Evolutionary conservation across 1,140 invertebrate genomes (phyloP), one percentile per base, ranked within the genome.

Genomic region (Lepidurus apus): DNA sequence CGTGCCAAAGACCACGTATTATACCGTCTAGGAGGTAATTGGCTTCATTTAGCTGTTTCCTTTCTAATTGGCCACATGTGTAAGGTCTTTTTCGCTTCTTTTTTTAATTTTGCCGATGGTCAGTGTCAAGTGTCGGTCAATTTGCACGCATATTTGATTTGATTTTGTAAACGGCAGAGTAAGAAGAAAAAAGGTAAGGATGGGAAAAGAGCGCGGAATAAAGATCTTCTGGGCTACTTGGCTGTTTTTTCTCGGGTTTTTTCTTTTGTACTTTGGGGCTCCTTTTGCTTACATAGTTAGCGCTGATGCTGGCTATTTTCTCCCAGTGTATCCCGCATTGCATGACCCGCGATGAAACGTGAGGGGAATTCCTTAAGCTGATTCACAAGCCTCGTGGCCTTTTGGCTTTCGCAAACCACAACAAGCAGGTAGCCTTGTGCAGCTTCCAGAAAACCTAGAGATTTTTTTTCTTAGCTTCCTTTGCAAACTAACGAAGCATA

Each of bases 361-460:
- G 53, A 65, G 53, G 53, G 53, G 53, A 65, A 65, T 65, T 65
- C 53, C 53, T 34, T 65, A 65, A 65, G 17, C 53, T 65, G 53
- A 65, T 65, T 65, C 53, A 65, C 9, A 65, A 65, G 53, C 53
- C 13, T 65, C 53, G 53, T 13, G 53, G 53, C 53, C 53, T 65
- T 65, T 9, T 65, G 53, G 53, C 53, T 65, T 65, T 65, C 13
- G 53, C 53, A 21, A 65, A 65, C 53, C 53, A 65, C 8, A 65
- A 65, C 53, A 65, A 65, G 53, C 17, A 65, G 53, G 17, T 21
- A 65, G 53, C 13, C 53, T 65, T 65, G 53, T 65, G 53, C 53
- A 65, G 53, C 53, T 65, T 65, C 53, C 53, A 65, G 17, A 65
- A 65, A 65, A 65, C 21, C 13, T 7, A 21, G 13, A 65, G 53